A percentile compares a stretch with the other conserved stretches of the same genome.
Evolutionary conservation across 1,140 invertebrate genomes (phyloP).

Genomic region (Drosophila mojavensis): DNA sequence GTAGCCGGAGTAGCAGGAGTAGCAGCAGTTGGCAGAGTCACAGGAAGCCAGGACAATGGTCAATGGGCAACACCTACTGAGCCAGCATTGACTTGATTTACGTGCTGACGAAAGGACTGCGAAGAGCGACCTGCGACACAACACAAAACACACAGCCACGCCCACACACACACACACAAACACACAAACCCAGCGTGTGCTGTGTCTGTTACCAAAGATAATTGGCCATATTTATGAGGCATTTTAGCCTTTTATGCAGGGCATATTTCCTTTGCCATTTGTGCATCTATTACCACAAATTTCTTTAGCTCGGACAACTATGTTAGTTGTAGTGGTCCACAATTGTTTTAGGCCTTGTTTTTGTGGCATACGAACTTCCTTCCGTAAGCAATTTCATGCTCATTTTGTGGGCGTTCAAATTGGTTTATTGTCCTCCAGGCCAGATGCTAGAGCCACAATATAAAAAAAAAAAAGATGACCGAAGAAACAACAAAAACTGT

Average conservation of each 20-base stretch:
- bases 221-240: conserved; percentile 79
- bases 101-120: conserved; percentile 69
- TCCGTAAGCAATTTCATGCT: conserved; percentile 79
- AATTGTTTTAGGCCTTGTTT: conserved; percentile 79
- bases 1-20: conserved; percentile 20
- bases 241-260: conserved; percentile 79
- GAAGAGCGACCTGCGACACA: conserved; percentile 16
- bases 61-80: conserved; percentile 68
- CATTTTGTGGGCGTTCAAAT: conserved; percentile 76
- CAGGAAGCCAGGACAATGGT: conserved; percentile 56
- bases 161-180: conserved; percentile 8
- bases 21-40: conserved; percentile 10
- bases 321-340: conserved; percentile 59
- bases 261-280: conserved; percentile 74
- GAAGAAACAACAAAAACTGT: background rate
- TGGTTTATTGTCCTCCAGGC: conserved; percentile 58
- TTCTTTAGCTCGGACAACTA: conserved; percentile 62
- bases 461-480: background rate
- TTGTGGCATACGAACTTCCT: conserved; percentile 77
- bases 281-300: conserved; percentile 54
- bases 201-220: conserved; percentile 65
- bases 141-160: conserved; percentile 16
- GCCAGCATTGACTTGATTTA: conserved; percentile 57
- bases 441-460: conserved; percentile 40
- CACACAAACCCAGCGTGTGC: background rate